These are phyloP conservation scores for Heliconius hortense DNA, from an alignment of 2,888 invertebrate species.

Conservation along the genomic window DNA sequence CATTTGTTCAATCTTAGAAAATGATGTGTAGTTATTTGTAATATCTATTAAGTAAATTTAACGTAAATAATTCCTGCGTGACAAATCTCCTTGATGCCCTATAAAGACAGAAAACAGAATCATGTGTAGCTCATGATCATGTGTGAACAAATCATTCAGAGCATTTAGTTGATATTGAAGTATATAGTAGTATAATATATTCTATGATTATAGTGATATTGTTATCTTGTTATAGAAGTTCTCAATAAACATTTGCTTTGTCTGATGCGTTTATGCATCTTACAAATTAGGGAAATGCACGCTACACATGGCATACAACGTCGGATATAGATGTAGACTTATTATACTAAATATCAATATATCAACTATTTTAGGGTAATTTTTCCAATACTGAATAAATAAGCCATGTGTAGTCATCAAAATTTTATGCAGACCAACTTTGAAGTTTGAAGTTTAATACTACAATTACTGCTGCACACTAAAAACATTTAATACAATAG, in stretches of 20 bases:
- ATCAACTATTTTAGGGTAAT: neutral
- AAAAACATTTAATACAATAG: too few species aligned
- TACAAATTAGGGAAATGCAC: neutral
- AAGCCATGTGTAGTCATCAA: neutral
- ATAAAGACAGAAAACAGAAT: too few species aligned
- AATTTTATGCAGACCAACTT: too few species aligned
- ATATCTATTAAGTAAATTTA: too few species aligned
- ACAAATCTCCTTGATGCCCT: too few species aligned
- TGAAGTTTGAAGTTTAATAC: too few species aligned
- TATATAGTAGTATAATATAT: neutral
- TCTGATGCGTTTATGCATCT: neutral
- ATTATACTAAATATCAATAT: neutral
- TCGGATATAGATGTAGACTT: neutral
- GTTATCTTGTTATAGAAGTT: conserved; percentile 1
- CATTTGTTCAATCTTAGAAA: too few species aligned
- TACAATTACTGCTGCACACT: too few species aligned
- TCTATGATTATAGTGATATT: conserved; percentile 1
- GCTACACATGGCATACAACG: neutral
- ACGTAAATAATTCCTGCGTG: too few species aligned
- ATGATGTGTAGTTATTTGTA: too few species aligned
- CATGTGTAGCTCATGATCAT: too few species aligned
- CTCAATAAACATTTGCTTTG: conserved; percentile 2
- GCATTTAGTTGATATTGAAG: neutral
- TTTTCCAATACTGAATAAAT: neutral
- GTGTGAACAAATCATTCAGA: too few species aligned